These are phyloP conservation scores for Datnioides undecimradiatus DNA, from an alignment of 2,113 vertebrate genomes.

Conservation along the genomic window DNA sequence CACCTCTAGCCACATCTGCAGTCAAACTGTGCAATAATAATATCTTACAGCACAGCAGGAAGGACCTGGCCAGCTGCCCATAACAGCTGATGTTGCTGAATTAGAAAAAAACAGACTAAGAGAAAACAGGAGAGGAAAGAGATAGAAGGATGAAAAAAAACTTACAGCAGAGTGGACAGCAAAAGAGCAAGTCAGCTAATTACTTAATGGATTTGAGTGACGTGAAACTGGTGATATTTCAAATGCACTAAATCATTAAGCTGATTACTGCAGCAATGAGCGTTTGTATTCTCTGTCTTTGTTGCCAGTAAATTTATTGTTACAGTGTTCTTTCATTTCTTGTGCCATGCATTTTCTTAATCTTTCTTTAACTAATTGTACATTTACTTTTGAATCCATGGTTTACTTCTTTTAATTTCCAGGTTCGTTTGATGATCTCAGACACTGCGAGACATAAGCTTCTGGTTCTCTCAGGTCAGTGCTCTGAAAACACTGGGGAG, in stretches of 20 bases:
- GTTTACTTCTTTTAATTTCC: conserved; percentile 31
- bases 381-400: background rate
- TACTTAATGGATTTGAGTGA: conserved; percentile 69
- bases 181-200: conserved; percentile 53
- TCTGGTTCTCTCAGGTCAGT: conserved; percentile 93
- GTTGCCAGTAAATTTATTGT: background rate
- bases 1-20: conserved; percentile 43
- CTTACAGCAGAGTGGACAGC: conserved; percentile 5
- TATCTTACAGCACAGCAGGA: conserved; percentile 60
- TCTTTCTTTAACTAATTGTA: background rate
- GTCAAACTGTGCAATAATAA: conserved; percentile 72
- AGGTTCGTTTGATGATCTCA: conserved; percentile 97
- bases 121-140: background rate
- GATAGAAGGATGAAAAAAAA: conserved; percentile 14
- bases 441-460: conserved; percentile 95
- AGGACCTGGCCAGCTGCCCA: conserved; percentile 65
- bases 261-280: conserved; percentile 10
- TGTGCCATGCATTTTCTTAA: background rate
- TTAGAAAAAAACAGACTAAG: conserved; percentile 21
- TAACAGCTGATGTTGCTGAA: conserved; percentile 61
- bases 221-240: conserved; percentile 59
- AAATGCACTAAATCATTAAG: conserved; percentile 34
- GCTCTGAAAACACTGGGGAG: conserved; percentile 95
- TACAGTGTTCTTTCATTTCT: background rate
- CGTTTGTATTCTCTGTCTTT: background rate